phyloP scores from a whole-genome alignment of 2,113 vertebrate genomes.

The Sula dactylatra region DNA sequence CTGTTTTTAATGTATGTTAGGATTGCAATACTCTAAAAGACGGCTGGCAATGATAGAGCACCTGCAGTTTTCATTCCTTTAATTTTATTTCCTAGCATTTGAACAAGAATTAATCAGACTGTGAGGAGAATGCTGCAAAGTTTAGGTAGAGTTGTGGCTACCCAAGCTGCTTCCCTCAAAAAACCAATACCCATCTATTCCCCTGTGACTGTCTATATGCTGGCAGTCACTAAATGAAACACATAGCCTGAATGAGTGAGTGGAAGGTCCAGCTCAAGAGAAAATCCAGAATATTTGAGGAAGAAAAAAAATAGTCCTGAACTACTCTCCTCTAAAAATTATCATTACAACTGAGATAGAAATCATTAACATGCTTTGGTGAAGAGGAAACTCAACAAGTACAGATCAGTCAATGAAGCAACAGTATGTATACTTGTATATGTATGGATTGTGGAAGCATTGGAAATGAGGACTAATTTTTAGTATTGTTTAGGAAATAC shows the following conservation, averaged over 20 bases:
- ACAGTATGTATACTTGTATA: not conserved
- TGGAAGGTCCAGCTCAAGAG: not conserved
- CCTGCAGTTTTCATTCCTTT: conserved; percentile 12
- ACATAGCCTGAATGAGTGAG: not conserved
- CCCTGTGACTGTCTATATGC: not conserved
- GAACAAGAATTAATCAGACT: conserved; percentile 3
- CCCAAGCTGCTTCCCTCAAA: not conserved
- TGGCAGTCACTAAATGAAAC: not conserved
- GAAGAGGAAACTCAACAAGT: not conserved
- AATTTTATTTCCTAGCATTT: conserved; percentile 20
- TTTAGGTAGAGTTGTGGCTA: not conserved
- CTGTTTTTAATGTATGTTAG: not conserved
- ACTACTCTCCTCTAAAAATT: not conserved
- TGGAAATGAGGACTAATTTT: not conserved
- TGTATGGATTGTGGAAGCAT: not conserved
- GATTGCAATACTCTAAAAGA: not conserved
- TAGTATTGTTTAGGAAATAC: not conserved
- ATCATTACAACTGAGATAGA: not conserved
- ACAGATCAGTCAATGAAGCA: not conserved
- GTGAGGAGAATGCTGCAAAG: not conserved
- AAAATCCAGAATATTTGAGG: not conserved
- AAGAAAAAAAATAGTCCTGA: not conserved
- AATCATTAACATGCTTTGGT: not conserved
- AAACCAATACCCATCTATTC: not conserved
- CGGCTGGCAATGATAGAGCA: not conserved